phyloP scores from a whole-genome alignment of 2,797 vertebrate genomes.

The Semotilus atromaculatus region DNA sequence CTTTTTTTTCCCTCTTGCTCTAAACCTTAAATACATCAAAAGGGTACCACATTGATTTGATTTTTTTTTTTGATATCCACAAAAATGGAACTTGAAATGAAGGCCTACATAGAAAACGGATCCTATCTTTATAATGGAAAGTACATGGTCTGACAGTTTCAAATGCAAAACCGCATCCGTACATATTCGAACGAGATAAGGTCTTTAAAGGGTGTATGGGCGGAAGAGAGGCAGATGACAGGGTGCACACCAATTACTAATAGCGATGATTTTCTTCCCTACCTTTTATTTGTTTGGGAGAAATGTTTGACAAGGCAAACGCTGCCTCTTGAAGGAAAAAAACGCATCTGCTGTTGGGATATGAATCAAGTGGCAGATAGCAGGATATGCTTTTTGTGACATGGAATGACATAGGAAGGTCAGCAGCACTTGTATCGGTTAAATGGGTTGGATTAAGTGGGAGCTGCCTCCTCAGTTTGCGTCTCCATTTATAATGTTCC shows the following conservation, averaged over 20 bases:
- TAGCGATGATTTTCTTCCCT: slow-evolving; percentile 76
- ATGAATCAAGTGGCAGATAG: slow-evolving; percentile 71
- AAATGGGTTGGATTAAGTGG: slow-evolving; percentile 80
- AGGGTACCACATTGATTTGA: slow-evolving; percentile 90
- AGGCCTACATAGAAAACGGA: slow-evolving; percentile 87
- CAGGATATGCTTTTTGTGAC: slow-evolving; percentile 74
- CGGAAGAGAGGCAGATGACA: slow-evolving; percentile 74
- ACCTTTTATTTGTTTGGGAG: slow-evolving; percentile 57
- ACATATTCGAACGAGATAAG: slow-evolving; percentile 81
- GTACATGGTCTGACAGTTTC: slow-evolving; percentile 90
- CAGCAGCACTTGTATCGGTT: slow-evolving; percentile 81
- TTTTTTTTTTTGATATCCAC: slow-evolving; percentile 84
- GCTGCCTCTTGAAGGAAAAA: slow-evolving; percentile 72
- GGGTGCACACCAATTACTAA: slow-evolving; percentile 78
- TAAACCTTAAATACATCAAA: slow-evolving; percentile 89
- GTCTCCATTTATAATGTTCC: slow-evolving; percentile 76
- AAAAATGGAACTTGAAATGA: slow-evolving; percentile 94
- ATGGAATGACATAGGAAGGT: slow-evolving; percentile 82
- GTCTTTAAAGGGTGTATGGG: slow-evolving; percentile 73
- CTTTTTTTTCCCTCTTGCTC: slow-evolving; percentile 41
- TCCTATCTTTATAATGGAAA: slow-evolving; percentile 96
- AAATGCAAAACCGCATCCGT: slow-evolving; percentile 83
- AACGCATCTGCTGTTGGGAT: slow-evolving; percentile 73
- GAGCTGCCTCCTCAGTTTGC: slow-evolving; percentile 71
- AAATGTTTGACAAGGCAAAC: slow-evolving; percentile 77